Conservation (phyloP, 2,888 invertebrate genomes). For the Cryptocephalus moraei region DNA sequence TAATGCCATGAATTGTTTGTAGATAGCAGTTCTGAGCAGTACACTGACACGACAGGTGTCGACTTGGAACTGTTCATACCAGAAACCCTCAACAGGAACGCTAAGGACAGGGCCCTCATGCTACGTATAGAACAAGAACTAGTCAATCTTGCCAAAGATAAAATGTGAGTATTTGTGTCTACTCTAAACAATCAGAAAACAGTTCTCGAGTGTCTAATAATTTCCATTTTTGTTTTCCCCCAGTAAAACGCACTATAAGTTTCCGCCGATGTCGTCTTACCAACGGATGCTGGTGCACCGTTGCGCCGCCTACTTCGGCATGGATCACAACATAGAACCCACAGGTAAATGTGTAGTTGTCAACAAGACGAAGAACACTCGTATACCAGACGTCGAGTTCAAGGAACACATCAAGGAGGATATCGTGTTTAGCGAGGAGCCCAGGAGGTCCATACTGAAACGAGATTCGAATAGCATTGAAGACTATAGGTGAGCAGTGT, state of each 20-base stretch:
- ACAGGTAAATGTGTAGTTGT: slow-evolving; percentile 75
- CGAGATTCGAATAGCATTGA: slow-evolving; percentile 73
- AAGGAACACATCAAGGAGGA: slow-evolving; percentile 60
- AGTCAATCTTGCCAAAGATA: slow-evolving; percentile 71
- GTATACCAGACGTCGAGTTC: slow-evolving; percentile 62
- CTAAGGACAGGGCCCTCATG: slow-evolving; percentile 75
- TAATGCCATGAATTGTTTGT: slow-evolving; percentile 19
- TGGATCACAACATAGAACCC: slow-evolving; percentile 88
- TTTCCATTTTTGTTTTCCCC: slow-evolving; percentile 10
- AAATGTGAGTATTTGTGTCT: slow-evolving; percentile 46
- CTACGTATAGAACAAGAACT: slow-evolving; percentile 84
- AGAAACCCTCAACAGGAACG: slow-evolving; percentile 83
- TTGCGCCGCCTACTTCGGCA: slow-evolving; percentile 85
- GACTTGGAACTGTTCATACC: slow-evolving; percentile 83
- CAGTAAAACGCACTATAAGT: slow-evolving; percentile 69
- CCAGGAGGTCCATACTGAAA: slow-evolving; percentile 70
- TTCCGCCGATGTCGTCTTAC: slow-evolving; percentile 91
- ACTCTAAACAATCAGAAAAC: not conserved
- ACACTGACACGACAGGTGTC: slow-evolving; percentile 64
- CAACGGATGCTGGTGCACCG: slow-evolving; percentile 94
- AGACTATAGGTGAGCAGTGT: slow-evolving; percentile 41
- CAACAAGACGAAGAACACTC: slow-evolving; percentile 63
- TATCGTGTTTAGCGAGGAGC: slow-evolving; percentile 52
- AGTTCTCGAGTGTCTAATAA: not conserved
- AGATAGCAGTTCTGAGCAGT: slow-evolving; percentile 69